Percentiles rank a stretch among this genome's conserved stretches.
These are phyloP conservation scores for Ianthella basta DNA, from an alignment of 37 sponge, comb jelly and placozoan genomes.

Conservation along the genomic window DNA sequence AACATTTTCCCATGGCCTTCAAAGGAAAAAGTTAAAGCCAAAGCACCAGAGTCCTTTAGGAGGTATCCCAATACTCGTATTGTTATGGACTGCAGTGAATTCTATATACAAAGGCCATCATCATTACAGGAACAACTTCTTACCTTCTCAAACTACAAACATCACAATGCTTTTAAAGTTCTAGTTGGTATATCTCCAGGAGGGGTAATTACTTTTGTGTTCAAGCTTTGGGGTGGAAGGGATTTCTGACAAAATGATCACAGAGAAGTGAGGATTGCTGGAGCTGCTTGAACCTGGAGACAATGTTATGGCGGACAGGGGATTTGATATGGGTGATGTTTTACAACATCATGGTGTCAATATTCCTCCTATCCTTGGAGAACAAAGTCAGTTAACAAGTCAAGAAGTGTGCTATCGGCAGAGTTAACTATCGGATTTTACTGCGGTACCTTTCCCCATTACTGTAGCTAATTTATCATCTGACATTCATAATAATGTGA, in stretches of 20 bases:
- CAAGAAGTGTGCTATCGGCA: too few species aligned
- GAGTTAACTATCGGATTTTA: constrained; percentile 23
- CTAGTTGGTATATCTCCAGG: constrained; percentile 57
- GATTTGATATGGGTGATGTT: constrained; percentile 42
- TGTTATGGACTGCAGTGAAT: constrained; percentile 50
- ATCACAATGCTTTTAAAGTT: constrained; percentile 56
- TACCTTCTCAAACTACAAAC: constrained; percentile 66
- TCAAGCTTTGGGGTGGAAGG: constrained; percentile 42
- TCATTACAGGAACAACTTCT: constrained; percentile 34
- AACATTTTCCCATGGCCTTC: constrained; percentile 12
- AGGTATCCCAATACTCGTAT: constrained; percentile 4
- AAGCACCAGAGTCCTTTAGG: neutral
- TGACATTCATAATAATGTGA: too few species aligned
- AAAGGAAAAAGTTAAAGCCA: neutral
- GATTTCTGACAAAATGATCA: constrained; percentile 56
- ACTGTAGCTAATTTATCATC: neutral
- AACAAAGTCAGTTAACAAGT: neutral
- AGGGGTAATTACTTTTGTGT: constrained; percentile 61
- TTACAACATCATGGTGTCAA: constrained; percentile 17
- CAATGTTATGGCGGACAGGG: constrained; percentile 63
- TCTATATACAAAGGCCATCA: constrained; percentile 43
- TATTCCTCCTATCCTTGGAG: constrained; percentile 33
- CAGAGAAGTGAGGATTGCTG: constrained; percentile 45
- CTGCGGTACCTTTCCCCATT: neutral
- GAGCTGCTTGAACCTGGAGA: constrained; percentile 53